Base-by-base conservation (phyloP, 2,888 invertebrate genomes). In the Drosophila subquinaria region DNA sequence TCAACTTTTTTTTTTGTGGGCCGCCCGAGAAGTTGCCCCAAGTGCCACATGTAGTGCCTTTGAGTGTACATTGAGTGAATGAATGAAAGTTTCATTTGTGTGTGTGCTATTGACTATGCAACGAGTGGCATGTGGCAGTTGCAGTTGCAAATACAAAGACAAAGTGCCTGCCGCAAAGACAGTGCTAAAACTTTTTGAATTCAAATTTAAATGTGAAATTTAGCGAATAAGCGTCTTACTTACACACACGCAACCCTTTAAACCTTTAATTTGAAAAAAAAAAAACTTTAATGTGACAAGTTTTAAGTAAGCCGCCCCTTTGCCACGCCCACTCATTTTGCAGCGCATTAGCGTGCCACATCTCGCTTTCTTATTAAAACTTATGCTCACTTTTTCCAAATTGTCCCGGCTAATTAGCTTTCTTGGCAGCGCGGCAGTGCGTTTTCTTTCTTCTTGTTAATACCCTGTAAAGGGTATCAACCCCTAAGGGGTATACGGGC, bases 171-270 rank as follows among this genome's bases (percentile, higher is more conserved):
- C 43, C 52, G 11, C 64, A 64, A 56, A 68, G 55, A 47, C 52
- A 52, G 15, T 11, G 40, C 30, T 11, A 23, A 71, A 83, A 88
- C 60, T 83, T 88, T 82, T 82, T 80, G 82, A 83, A 88, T 88
- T 83, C 80, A 88, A 79, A 82, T 88, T 83, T 82, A 88, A 79
- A 86, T 82, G 83, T 62, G 45, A 40, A 82, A 82, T 79, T 71
- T 74, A 73, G 51, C 51, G 42, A 60, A 40, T 45, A 35, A 62
- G 55, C 60, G 15, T 57, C n/a, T n/a, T n/a, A n/a, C n/a, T n/a
- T n/a, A n/a, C 55, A 33, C 51, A 33, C 36, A 53, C 53, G n/a
- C n/a, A n/a, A n/a, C 30, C 17, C 1, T 30, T 30, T 2, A 30
- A 30, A 30, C 17, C 35, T 45, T 45, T 48, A 50, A 43, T 47